Evolutionary conservation across 2,113 vertebrate species (phyloP).

Genomic region (Acinonyx jubatus): DNA sequence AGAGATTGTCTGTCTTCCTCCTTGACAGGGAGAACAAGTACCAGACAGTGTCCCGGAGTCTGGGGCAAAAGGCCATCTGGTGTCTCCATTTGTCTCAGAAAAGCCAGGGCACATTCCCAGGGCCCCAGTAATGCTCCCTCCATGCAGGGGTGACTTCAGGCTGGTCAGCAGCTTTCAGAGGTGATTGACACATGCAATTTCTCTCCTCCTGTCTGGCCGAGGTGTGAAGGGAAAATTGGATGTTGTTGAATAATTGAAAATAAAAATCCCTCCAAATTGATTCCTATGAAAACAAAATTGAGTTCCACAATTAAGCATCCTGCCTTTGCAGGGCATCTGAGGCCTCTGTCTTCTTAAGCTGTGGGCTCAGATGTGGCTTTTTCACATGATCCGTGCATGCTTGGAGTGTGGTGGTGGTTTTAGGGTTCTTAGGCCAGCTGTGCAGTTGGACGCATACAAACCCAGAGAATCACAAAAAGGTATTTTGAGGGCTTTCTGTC

Average conservation of each 20-base stretch:
- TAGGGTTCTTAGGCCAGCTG: not conserved
- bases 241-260: conserved; percentile 82
- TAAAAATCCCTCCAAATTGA: conserved; percentile 80
- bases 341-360: conserved; percentile 25
- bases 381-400: accelerated
- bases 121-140: not conserved
- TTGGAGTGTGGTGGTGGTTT: not conserved
- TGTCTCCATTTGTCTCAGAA: conserved; percentile 50
- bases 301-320: conserved; percentile 75
- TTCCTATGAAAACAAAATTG: conserved; percentile 79
- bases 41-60: not conserved
- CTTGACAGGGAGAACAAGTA: not conserved
- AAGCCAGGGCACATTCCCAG: not conserved
- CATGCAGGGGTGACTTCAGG: not conserved
- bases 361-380: not conserved
- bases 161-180: not conserved
- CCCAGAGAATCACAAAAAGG: not conserved
- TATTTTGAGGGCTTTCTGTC: too few relatives aligned
- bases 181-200: conserved; percentile 80
- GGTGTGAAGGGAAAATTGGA: conserved; percentile 77
- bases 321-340: conserved; percentile 60
- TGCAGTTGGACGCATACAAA: accelerated
- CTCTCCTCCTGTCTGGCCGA: conserved; percentile 62
- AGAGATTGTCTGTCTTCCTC: not conserved
- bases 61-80: conserved; percentile 30